These are phyloP conservation scores for Benitochromis conjunctus DNA, from an alignment of 2,113 vertebrate genomes.

Conservation along the genomic window DNA sequence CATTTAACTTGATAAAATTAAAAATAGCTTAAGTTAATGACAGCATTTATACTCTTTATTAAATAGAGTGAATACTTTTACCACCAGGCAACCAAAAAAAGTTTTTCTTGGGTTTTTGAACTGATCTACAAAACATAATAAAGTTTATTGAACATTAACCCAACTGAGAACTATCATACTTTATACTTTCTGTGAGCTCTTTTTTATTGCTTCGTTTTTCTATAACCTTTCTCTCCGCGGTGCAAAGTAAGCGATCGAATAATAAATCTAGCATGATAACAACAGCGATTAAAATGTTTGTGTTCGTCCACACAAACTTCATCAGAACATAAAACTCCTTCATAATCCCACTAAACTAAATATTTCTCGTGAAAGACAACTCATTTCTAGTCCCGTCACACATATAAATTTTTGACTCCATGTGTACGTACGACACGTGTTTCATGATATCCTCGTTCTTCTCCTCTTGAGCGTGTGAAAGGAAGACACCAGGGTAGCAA, in stretches of 20 bases:
- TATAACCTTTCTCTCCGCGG: not conserved
- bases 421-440: not conserved
- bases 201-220: not conserved
- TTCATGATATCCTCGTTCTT: constrained; percentile 4
- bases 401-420: not conserved
- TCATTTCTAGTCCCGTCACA: not conserved
- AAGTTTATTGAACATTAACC: not conserved
- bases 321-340: not conserved
- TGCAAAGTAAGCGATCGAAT: not conserved
- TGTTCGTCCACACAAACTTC: not conserved
- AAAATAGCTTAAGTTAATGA: not conserved
- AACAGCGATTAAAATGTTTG: not conserved
- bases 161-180: not conserved
- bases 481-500: constrained; percentile 55
- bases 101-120: not conserved
- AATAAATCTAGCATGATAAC: not conserved
- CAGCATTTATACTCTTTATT: not conserved
- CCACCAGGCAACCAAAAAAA: not conserved
- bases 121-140: not conserved
- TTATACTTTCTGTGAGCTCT: not conserved
- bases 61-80: not conserved
- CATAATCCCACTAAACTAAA: not conserved
- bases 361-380: not conserved
- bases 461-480: constrained; percentile 46
- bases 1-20: not conserved